Evolutionary conservation across 2,113 vertebrate genomes (phyloP).

Genomic region (Regulus satrapa): DNA sequence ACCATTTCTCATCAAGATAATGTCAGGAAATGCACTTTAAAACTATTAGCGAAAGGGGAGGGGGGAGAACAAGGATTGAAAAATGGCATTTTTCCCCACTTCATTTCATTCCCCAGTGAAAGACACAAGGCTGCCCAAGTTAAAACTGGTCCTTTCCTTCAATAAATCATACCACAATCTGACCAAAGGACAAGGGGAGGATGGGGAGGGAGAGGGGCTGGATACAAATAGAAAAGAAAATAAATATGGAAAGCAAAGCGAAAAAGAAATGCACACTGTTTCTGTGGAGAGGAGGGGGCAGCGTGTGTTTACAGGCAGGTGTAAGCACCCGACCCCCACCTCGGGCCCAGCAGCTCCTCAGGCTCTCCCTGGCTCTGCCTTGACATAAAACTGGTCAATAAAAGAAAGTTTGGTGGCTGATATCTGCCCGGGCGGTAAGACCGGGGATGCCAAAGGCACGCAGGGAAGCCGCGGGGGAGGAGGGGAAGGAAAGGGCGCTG

Average conservation of each 20-base stretch:
- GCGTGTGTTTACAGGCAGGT: conserved; percentile 35
- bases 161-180: conserved; percentile 45
- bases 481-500: neutral
- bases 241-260: conserved; percentile 30
- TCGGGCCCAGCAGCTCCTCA: neutral
- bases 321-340: neutral
- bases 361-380: conserved; percentile 17
- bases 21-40: conserved; percentile 65
- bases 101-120: conserved; percentile 60
- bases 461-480: neutral
- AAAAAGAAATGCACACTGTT: neutral
- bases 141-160: conserved; percentile 55
- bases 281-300: neutral
- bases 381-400: neutral
- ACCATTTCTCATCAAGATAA: conserved; percentile 66
- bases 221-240: conserved; percentile 29
- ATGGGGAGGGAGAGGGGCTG: neutral
- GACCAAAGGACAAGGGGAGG: neutral
- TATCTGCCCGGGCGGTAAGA: neutral
- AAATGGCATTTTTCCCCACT: conserved; percentile 39
- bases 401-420: conserved; percentile 60
- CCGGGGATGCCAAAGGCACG: conserved; percentile 37
- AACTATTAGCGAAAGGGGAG: conserved; percentile 39
- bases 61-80: conserved; percentile 17
- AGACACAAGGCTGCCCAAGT: conserved; percentile 47